Percentiles rank a stretch among this genome's conserved stretches.
Evolutionary conservation across 2,888 invertebrate species (phyloP).

Genomic region (Drosophila anomalata): DNA sequence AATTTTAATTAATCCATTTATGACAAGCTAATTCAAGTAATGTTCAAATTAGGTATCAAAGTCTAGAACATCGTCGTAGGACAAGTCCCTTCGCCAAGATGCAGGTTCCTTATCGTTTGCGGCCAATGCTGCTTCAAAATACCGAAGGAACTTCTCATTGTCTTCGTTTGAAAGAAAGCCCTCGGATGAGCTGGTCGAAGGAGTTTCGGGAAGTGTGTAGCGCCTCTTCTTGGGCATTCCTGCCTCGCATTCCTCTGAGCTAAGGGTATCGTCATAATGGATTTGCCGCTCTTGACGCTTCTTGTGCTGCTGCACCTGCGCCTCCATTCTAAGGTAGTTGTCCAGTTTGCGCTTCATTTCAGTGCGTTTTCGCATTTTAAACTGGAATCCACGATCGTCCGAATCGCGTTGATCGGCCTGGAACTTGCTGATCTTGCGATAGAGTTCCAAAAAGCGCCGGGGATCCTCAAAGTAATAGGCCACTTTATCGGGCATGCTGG

Average conservation of each 20-base stretch:
- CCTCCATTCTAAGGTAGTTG: neutral
- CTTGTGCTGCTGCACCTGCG: neutral
- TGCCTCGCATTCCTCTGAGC: neutral
- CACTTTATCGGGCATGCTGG: neutral
- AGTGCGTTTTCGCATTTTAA: neutral
- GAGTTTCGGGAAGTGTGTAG: neutral
- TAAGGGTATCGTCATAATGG: neutral
- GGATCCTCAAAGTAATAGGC: neutral
- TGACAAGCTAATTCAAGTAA: no score
- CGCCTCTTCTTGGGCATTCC: neutral
- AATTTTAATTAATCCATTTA: no score
- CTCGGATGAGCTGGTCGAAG: neutral
- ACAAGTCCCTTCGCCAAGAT: neutral
- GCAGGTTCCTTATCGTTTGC: neutral
- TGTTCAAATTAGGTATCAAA: neutral
- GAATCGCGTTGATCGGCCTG: neutral
- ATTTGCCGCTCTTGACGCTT: neutral
- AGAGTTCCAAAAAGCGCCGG: neutral
- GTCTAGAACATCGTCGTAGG: neutral
- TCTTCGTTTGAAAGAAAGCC: neutral
- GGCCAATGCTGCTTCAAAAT: neutral
- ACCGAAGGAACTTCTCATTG: neutral
- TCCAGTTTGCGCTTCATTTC: neutral
- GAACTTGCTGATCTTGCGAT: neutral
- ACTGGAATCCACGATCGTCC: neutral